Base-by-base conservation (phyloP, 2,888 invertebrate genomes). In the Digitonthophagus gazella region DNA sequence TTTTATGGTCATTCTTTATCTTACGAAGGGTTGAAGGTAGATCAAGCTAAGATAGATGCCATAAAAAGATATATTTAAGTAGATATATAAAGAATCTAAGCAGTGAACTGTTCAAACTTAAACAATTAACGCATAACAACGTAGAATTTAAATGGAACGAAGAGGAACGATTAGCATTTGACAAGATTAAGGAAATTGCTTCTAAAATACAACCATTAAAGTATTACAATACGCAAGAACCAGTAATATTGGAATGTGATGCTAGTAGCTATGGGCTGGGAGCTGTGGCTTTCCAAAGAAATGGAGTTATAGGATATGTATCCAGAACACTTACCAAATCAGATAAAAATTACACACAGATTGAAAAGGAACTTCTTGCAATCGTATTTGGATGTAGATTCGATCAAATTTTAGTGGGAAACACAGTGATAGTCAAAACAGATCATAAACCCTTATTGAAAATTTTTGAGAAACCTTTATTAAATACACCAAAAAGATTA, bases 11-110 rank as follows among this genome's bases (percentile, higher is more conserved):
- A 44, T 44, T 8, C 11, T 2, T 44, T 44, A 3, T 44, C 28
- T 44, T 44, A 11, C 6, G 3, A 44, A 8, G 28, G 28, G 8
- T 44, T 22, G 11, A 44, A 44, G 6, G 28, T 44, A 44, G 28
- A 44, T 44, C 28, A 44, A 11, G 28, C 6, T 8, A 44, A 44
- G 6, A 11, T 44, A 6, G 28, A 44, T 44, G 28, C 28, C 6
- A 22, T 44, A 44, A 44, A 44, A 11, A 44, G 11, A 44, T 44
- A 4, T 69, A 69, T 15, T 16, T 69, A 63, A 28, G 66, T 19
- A 67, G 61, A 69, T 67, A 63, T 55, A 67, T 69, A 6, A 44
- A 61, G 6, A 67, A 69, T 58, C 28, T 58, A 15, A 67, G 67
- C 44, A 14, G 18, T 19, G 67, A 58, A 22, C 16, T 56, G 11